Conservation (phyloP, 2,888 invertebrate genomes). For the Camponotus fellah region DNA sequence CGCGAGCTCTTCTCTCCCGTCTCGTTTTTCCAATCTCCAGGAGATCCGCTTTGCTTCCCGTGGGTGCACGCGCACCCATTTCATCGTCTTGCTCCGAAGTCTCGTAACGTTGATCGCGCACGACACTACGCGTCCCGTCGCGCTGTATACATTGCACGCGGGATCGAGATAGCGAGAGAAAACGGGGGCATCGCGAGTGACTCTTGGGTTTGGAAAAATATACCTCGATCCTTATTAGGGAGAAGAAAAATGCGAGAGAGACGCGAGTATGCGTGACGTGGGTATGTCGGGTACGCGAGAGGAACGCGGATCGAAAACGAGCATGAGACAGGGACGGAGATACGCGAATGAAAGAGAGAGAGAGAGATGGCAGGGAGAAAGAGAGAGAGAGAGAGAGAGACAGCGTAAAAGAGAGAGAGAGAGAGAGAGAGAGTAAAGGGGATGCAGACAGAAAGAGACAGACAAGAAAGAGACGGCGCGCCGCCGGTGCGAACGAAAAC, state of each 20-base stretch:
- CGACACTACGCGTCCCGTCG: constrained; percentile 24
- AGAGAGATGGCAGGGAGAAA: not conserved
- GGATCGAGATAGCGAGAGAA: not conserved
- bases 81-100: constrained; percentile 1
- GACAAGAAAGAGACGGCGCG: constrained; percentile 51
- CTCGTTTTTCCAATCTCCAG: not conserved
- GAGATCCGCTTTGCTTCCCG: constrained; percentile 20
- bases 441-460: constrained; percentile 44
- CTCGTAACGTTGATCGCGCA: constrained; percentile 25
- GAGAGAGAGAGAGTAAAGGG: not conserved
- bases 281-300: constrained; percentile 25
- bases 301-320: constrained; percentile 27
- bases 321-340: constrained; percentile 26
- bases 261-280: not conserved
- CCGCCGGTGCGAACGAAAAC: constrained; percentile 59
- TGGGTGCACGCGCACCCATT: constrained; percentile 55
- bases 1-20: not conserved
- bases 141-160: not conserved
- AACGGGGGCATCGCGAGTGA: not conserved
- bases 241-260: not conserved
- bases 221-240: not conserved
- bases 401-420: not conserved
- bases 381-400: not conserved
- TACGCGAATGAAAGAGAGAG: constrained; percentile 14
- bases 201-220: not conserved